Base-by-base conservation (phyloP, 2,113 vertebrate species). In the Lynx canadensis region DNA sequence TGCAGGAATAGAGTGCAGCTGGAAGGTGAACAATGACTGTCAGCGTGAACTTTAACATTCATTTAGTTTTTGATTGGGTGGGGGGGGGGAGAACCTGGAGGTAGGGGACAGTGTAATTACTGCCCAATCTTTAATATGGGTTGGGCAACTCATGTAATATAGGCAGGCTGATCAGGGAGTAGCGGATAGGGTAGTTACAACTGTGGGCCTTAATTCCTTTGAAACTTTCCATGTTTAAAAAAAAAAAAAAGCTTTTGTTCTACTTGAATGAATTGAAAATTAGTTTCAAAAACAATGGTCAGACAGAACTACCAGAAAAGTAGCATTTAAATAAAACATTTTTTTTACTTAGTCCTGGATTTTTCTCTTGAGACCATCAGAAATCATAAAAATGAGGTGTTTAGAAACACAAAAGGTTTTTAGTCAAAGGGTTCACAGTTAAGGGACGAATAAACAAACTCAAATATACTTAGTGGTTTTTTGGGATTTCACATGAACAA, bases 21-120 rank as follows among this genome's bases (percentile, higher is more conserved):
- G 97, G 97, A 97, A 97, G 97, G 96, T 95, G 97, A 98, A 96
- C 96, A 85, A 93, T 96, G 98, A 97, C 96, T 97, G 97, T 95
- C 98, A 98, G 97, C 95, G 21, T 29, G 18, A 88, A 92, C 84
- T 97, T 97, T 97, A 89, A 83, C 15, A 66, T 87, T 97, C 97
- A 23, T 4, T 76, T 3, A 38, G 57, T 76, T 92, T 48, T 3
- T 89, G 94, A 95, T 90, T 91, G 63, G 91, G 83, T 89, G 92
- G 63, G 88, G 83, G 63, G 45, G 88, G 88, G 63, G 41, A 21
- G 76, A 74, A 68, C 36, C 81, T 88, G 80, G 83, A 73, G 38
- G 25, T 60, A 50, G 94, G 25, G 76, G 81, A 36, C 83, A 94
- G 81, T 92, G 93, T 8, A 2, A 6, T 83, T 25, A 0, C 86